Conservation (phyloP, 2,113 vertebrate species). For the Tragelaphus scriptus region DNA sequence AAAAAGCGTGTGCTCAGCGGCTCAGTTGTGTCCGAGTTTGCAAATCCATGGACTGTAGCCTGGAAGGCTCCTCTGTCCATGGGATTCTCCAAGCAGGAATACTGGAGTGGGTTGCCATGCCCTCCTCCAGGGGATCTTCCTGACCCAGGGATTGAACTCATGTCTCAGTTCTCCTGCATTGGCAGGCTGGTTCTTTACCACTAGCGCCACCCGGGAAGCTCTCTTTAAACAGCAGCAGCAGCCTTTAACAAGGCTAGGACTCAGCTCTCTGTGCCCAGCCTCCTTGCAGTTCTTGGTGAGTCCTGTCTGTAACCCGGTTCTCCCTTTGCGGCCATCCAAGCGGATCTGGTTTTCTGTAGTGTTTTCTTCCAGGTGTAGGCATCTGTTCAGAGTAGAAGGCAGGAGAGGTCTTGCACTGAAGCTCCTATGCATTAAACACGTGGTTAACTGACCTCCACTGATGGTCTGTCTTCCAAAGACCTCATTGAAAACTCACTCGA, state of each 20-base stretch:
- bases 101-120: neutral
- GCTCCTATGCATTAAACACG: neutral
- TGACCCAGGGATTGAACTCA: rapidly evolving
- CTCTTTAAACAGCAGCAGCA: neutral
- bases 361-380: neutral
- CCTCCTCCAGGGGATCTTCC: neutral
- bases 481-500: neutral
- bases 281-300: neutral
- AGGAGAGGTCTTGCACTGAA: neutral
- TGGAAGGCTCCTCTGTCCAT: neutral
- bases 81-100: neutral
- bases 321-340: neutral
- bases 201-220: neutral
- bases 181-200: neutral
- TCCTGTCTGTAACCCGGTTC: neutral
- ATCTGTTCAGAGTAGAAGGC: no score
- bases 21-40: neutral
- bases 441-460: neutral
- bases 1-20: neutral
- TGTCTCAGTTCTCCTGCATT: neutral
- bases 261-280: neutral
- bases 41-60: neutral
- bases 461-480: neutral
- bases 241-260: neutral
- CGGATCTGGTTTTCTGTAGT: neutral